Conservation (phyloP, 2,888 invertebrate genomes). For the Ashinkailepas kermadecensis region DNA sequence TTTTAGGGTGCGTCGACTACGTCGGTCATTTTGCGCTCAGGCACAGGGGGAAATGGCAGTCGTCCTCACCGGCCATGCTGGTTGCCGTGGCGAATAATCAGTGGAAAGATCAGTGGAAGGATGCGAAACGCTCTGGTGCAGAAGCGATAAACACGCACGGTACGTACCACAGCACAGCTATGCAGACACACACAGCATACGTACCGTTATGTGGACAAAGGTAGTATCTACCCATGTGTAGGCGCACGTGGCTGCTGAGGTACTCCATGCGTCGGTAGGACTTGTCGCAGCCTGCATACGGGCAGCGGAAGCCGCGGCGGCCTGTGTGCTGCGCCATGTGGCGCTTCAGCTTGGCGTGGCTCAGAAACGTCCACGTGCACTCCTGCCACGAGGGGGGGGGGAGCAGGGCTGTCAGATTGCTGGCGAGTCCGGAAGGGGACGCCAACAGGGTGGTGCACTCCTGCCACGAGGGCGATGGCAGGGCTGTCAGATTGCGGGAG, state of each 20-base stretch:
- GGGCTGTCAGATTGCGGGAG: too few relatives aligned
- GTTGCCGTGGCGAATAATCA: too few relatives aligned
- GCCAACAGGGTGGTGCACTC: not conserved
- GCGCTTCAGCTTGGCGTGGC: conserved; percentile 10
- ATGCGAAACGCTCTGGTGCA: too few relatives aligned
- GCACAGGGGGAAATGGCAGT: too few relatives aligned
- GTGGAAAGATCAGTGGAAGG: too few relatives aligned
- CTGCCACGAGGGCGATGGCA: not conserved
- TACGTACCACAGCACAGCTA: too few relatives aligned
- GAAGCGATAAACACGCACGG: too few relatives aligned
- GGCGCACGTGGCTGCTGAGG: not conserved
- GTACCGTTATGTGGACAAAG: not conserved
- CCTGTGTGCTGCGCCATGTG: conserved; percentile 14
- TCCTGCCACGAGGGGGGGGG: not conserved
- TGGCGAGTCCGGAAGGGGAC: too few relatives aligned
- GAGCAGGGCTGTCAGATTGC: too few relatives aligned
- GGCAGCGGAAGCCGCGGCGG: conserved; percentile 10
- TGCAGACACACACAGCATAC: not conserved
- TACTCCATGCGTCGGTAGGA: conserved; percentile 14
- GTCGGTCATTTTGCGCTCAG: too few relatives aligned
- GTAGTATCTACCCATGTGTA: conserved; percentile 6
- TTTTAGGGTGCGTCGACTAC: too few relatives aligned
- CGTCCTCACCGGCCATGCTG: too few relatives aligned
- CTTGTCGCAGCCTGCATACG: conserved; percentile 13
- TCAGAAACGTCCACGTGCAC: conserved; percentile 6